Evolutionary conservation across 2,888 invertebrate species (phyloP), one percentile per base, ranked within the genome.

Genomic region (Netelia virgata): DNA sequence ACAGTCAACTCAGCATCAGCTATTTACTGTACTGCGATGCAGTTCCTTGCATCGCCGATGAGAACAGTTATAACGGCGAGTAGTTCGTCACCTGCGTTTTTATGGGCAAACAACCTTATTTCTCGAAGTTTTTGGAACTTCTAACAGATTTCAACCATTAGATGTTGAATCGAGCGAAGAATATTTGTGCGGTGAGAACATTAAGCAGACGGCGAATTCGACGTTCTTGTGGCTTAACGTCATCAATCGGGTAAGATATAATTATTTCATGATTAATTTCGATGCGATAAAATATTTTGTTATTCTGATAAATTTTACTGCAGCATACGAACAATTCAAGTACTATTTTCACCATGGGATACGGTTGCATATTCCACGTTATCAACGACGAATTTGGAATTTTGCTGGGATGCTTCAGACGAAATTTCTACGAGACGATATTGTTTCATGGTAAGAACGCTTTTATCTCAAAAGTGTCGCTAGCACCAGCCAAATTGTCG

Each of bases 11-110:
- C 6, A 59, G 63, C 3, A 18, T 84, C 0, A 82, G 83, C 9
- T 88, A 89, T 53, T 81, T 61, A 14, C 64, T 91, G 14, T 85
- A 70, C 36, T 90, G 90, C 50, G 91, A 91, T 77, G 91, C 91
- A 5, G 85, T 92, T 23, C 92, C 91, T 11, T 90, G 89, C 36
- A 86, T 91, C 8, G 75, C 88, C 1, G 85, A 83, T 23, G 91
- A 90, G 79, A 90, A 90, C 75, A 82, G 84, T 5, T 81, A 84
- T 9, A 28, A 84, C 3, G 90, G 89, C 73, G 20, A 82, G 1
- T 91, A 89, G 89, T 90, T 91, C 76, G 91, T 91, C 6, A 90
- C 89, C 0, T 83, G 88, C 47, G 90, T 88, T 3, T 90, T 87
- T 79, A 88, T 86, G 74, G 91, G 90, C 0, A 85, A 87, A 84